Evolutionary conservation across 2,113 vertebrate genomes (phyloP), one percentile per base, ranked within the genome.

Genomic region (Malurus cyaneus): DNA sequence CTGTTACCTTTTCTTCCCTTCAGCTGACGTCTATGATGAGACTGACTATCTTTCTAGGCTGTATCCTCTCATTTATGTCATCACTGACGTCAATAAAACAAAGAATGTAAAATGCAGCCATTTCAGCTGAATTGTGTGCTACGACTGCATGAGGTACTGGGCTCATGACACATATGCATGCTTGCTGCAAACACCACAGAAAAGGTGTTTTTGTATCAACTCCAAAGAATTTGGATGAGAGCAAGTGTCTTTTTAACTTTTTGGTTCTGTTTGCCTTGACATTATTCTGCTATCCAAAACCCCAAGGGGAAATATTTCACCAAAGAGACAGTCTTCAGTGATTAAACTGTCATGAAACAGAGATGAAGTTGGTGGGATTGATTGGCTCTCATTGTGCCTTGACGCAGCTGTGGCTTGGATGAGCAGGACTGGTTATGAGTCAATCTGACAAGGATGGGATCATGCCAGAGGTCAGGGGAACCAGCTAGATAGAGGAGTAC

Each of bases 371-470:
- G 71, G 78, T 85, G 57, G 62, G 52, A 57, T 73, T 88, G 93
- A 82, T 18, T 94, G 9, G 81, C 34, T 93, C 14, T 94, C 42
- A 20, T 89, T 62, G 54, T 56, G 87, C 42, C 66, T 80, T 94
- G 92, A 94, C 29, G 39, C 62, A 95, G 62, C 92, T 95, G 89
- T 96, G 91, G 81, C 84, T 95, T 95, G 93, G 91, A 94, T 6
- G 24, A 92, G 54, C 23, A 76, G 79, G 77, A 80, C 78, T 89
- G 78, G 91, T 94, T 91, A 87, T 89, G 89, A 95, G 91, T 94
- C 94, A 93, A 67, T 69, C 85, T 82, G 39, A 46, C 32, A 54
- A 73, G 26, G 54, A 88, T 59, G 71, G 50, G 79, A 82, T 89
- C 49, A 54, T 59, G 71, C 85, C 74, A 92, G 89, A 85, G 78